Conservation (phyloP, 2,888 invertebrate genomes). For the Rotaria macrura region DNA sequence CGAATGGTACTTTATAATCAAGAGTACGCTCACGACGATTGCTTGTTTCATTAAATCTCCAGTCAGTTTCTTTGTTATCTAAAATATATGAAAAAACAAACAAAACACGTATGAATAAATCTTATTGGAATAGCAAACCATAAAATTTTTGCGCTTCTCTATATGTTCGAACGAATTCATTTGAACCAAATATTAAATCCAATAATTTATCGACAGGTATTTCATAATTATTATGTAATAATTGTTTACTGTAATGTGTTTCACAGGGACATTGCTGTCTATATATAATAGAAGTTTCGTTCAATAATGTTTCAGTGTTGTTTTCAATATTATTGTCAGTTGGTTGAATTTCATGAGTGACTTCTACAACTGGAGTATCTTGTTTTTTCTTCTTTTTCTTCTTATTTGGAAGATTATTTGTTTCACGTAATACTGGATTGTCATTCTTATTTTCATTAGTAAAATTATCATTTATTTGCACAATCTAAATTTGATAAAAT, state of each 20-base stretch:
- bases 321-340: background rate
- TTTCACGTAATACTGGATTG: too few species aligned
- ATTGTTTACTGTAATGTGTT: background rate
- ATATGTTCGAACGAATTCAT: conserved; percentile 10
- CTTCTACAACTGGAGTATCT: background rate
- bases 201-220: background rate
- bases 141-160: background rate
- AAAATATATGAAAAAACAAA: background rate
- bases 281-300: background rate
- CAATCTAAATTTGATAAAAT: too few species aligned
- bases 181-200: conserved; percentile 1
- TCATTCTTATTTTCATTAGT: too few species aligned
- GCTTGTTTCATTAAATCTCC: background rate
- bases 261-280: background rate
- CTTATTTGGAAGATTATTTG: too few species aligned
- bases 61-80: background rate
- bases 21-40: background rate
- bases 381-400: background rate
- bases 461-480: too few species aligned
- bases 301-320: background rate
- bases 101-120: background rate
- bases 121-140: background rate
- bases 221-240: background rate
- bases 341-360: too few species aligned
- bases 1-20: background rate